These are phyloP conservation scores for Cheilosia soror DNA, from an alignment of 2,888 invertebrate species.

Conservation along the genomic window DNA sequence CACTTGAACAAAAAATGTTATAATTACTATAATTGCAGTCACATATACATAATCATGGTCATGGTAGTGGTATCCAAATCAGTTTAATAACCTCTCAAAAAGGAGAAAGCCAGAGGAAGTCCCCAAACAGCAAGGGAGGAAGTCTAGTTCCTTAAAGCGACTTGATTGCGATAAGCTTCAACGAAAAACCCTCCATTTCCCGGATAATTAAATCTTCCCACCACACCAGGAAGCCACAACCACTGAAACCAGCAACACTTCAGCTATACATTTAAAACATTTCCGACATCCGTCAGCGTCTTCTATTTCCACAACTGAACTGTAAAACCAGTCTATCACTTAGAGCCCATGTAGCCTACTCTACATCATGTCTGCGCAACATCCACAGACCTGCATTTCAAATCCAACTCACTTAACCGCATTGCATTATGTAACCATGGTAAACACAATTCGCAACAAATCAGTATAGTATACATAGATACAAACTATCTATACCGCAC, in stretches of 20 bases:
- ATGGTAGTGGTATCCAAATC: neutral
- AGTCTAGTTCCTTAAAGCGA: neutral
- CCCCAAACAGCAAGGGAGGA: neutral
- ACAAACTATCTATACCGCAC: slow-evolving; percentile 4
- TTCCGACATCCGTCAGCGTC: slow-evolving; percentile 29
- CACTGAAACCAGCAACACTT: neutral
- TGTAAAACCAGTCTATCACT: slow-evolving; percentile 24
- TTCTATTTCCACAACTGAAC: slow-evolving; percentile 19
- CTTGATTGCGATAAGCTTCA: neutral
- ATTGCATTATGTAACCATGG: slow-evolving; percentile 47
- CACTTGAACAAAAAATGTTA: neutral
- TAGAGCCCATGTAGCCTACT: slow-evolving; percentile 57
- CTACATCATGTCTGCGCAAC: slow-evolving; percentile 65
- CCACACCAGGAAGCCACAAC: slow-evolving; percentile 20
- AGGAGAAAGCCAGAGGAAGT: neutral
- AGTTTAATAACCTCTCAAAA: neutral
- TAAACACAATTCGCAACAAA: slow-evolving; percentile 52
- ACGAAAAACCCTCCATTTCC: slow-evolving; percentile 14
- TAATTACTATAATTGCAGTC: neutral
- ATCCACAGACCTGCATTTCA: slow-evolving; percentile 65
- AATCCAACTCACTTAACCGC: slow-evolving; percentile 62
- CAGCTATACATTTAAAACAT: slow-evolving; percentile 5
- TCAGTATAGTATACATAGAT: slow-evolving; percentile 26
- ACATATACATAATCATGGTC: neutral
- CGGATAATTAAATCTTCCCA: slow-evolving; percentile 18